Evolutionary conservation across 2,888 invertebrate species (phyloP).

Genomic region (Epinotia ramella): DNA sequence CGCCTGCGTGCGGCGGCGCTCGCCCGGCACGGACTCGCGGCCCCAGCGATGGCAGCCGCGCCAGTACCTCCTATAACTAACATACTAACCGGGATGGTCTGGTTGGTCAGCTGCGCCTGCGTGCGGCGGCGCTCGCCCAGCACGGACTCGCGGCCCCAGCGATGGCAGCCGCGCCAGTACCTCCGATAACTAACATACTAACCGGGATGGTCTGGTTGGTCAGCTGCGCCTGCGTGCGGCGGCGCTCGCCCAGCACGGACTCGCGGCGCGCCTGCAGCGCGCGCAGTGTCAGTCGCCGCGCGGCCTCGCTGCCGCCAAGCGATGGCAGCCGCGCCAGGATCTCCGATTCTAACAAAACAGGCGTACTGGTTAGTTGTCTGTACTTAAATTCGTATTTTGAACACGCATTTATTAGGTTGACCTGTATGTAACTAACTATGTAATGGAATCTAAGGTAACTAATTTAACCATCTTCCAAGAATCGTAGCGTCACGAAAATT

Average conservation of each 20-base stretch:
- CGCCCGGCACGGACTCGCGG: too few species aligned
- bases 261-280: slow-evolving; percentile 93
- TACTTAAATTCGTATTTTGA: too few species aligned
- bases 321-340: slow-evolving; percentile 66
- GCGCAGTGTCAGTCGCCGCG: slow-evolving; percentile 90
- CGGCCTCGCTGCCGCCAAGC: slow-evolving; percentile 79
- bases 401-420: too few species aligned
- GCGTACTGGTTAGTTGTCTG: neutral
- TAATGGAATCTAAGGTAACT: too few species aligned
- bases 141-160: slow-evolving; percentile 53
- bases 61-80: slow-evolving; percentile 49
- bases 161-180: slow-evolving; percentile 66
- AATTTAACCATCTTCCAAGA: too few species aligned
- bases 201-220: neutral
- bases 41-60: slow-evolving; percentile 53
- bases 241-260: slow-evolving; percentile 89
- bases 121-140: too few species aligned
- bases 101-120: too few species aligned
- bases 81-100: too few species aligned
- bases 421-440: too few species aligned
- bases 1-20: too few species aligned
- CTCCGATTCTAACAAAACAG: neutral
- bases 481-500: too few species aligned
- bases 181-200: neutral
- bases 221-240: slow-evolving; percentile 86